These are phyloP conservation scores for Physeter macrocephalus DNA, from an alignment of 2,113 vertebrate species.

Conservation along the genomic window DNA sequence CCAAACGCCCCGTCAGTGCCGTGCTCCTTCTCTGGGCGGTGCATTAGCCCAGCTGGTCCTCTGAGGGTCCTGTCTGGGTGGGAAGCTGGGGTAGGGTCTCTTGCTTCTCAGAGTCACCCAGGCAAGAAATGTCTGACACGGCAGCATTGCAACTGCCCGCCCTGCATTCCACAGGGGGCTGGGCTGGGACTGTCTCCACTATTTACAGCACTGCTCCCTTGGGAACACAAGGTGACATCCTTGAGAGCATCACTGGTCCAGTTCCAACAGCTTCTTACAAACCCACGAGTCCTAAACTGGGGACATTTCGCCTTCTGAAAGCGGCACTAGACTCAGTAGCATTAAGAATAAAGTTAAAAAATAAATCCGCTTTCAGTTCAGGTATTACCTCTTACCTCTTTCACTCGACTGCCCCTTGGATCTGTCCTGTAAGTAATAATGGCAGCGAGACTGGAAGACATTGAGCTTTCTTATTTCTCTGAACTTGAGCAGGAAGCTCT, in stretches of 20 bases:
- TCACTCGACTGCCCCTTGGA: constrained; percentile 75
- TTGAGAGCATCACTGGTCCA: rapidly evolving
- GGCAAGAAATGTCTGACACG: neutral
- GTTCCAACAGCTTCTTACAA: neutral
- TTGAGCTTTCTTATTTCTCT: constrained; percentile 82
- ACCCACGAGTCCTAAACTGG: rapidly evolving
- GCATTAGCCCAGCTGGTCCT: neutral
- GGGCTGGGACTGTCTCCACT: neutral
- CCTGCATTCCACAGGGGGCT: rapidly evolving
- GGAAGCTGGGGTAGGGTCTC: too few species aligned
- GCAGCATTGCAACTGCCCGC: rapidly evolving
- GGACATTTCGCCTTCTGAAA: rapidly evolving
- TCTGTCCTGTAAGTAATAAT: constrained; percentile 83
- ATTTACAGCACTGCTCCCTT: rapidly evolving
- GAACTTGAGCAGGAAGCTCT: constrained; percentile 89
- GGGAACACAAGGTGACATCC: neutral
- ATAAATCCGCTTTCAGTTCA: rapidly evolving
- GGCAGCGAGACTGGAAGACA: constrained; percentile 85
- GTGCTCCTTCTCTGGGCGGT: too few species aligned
- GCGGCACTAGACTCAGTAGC: rapidly evolving
- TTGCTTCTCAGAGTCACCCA: neutral
- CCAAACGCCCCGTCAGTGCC: too few species aligned
- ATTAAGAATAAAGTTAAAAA: rapidly evolving
- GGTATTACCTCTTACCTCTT: constrained; percentile 35
- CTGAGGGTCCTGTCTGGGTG: neutral